These are phyloP conservation scores for Caenorhabditis brenneri DNA, from an alignment of 1,140 invertebrate species.

Conservation along the genomic window DNA sequence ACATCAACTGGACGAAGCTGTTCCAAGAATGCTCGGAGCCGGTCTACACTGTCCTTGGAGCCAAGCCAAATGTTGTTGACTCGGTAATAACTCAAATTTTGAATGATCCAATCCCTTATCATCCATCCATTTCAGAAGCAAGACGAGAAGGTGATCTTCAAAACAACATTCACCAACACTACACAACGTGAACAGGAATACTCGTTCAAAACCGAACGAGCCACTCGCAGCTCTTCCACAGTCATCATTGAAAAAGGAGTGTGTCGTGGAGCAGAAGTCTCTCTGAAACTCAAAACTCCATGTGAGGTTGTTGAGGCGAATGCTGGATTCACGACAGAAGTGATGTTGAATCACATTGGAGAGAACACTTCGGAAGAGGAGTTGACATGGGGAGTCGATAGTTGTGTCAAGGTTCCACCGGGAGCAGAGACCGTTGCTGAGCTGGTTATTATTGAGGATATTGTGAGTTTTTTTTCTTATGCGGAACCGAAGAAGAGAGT, in stretches of 20 bases:
- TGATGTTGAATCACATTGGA: slow-evolving; percentile 57
- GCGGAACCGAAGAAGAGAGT: too few relatives aligned
- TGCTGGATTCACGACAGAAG: slow-evolving; percentile 71
- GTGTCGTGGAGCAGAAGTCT: slow-evolving; percentile 71
- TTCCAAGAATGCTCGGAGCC: slow-evolving; percentile 68
- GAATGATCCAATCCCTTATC: too few relatives aligned
- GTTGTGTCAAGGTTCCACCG: slow-evolving; percentile 70
- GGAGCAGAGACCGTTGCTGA: slow-evolving; percentile 69
- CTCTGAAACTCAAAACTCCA: slow-evolving; percentile 72
- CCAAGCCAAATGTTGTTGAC: slow-evolving; percentile 3
- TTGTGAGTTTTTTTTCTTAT: slow-evolving; percentile 14
- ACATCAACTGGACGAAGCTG: slow-evolving; percentile 72
- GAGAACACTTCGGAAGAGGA: slow-evolving; percentile 71
- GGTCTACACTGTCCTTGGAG: slow-evolving; percentile 59
- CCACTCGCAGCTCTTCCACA: slow-evolving; percentile 70
- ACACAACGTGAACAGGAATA: slow-evolving; percentile 72
- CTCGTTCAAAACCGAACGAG: slow-evolving; percentile 72
- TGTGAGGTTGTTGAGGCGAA: slow-evolving; percentile 72
- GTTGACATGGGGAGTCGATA: slow-evolving; percentile 73
- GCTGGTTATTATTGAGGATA: slow-evolving; percentile 71
- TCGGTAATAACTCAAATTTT: background rate
- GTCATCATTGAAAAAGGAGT: slow-evolving; percentile 71
- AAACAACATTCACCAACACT: slow-evolving; percentile 72
- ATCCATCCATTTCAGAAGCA: slow-evolving; percentile 45
- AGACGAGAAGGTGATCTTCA: slow-evolving; percentile 67